Base-by-base conservation (phyloP, 2,113 vertebrate genomes). In the Rhizomys pruinosus region DNA sequence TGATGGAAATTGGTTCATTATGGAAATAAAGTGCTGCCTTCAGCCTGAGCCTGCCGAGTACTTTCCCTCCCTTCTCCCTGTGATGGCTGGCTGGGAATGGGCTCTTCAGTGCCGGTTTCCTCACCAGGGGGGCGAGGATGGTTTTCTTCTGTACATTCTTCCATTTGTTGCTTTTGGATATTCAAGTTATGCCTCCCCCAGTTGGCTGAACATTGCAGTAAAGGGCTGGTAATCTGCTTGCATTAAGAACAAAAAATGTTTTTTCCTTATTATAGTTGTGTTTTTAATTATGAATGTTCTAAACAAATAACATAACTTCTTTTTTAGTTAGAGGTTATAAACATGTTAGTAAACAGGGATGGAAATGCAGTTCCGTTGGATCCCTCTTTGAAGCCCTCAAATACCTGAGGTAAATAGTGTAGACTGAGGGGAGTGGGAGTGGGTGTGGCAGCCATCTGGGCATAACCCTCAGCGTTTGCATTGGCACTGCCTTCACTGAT, bases 21-120 rank as follows among this genome's bases (percentile, higher is more conserved):
- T 66, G 77, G 73, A 94, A 93, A 93, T 91, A 73, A 95, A 96
- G 44, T 3, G 5, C 39, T 86, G 69, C 74, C 73, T 89, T 82
- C 64, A 86, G 71, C 47, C 84, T 76, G 68, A 86, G 78, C 59
- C 66, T 76, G 1, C 63, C 23, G 74, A 89, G 39, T 64, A 22
- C 27, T 23, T 71, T 27, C 42, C 90, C 19, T 76, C 78, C 29
- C 20, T 64, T 66, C 86, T 87, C 86, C 85, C 44, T 44, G 79
- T 81, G 82, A 42, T 78, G 84, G 57, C 69, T 27, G 25, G 44
- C 71, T 91, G 20, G 32, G 42, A 73, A 71, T 17, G 29, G 63
- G n/a, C 44, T 19, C 74, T 55, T 64, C 44, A 37, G 52, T 6
- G 59, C 85, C 4, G 73, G 52, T 23, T 77, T 89, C 52, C 90